Conservation (phyloP, 37 sponge, comb jelly and placozoan species). For the Spongilla lacustris region DNA sequence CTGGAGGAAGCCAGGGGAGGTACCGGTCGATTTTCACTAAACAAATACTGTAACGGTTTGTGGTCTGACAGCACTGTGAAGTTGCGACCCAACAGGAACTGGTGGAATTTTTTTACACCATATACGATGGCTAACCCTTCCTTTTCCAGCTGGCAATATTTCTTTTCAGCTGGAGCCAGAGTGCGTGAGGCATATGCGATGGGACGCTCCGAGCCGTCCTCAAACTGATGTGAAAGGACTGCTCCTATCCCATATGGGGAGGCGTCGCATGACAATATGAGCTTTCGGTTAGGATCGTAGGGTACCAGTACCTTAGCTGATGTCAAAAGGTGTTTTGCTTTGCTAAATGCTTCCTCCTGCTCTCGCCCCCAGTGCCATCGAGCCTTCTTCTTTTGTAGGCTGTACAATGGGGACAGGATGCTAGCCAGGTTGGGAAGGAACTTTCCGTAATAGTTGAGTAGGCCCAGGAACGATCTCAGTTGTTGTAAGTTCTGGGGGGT, state of each 20-base stretch:
- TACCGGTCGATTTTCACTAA: conserved; percentile 2
- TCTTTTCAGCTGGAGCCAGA: conserved; percentile 3
- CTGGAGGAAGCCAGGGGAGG: conserved; percentile 37
- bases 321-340: not conserved
- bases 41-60: conserved; percentile 25
- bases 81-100: conserved; percentile 10
- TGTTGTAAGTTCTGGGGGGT: conserved; percentile 1
- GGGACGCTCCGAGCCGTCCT: conserved; percentile 19
- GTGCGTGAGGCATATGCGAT: not conserved
- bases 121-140: conserved; percentile 31
- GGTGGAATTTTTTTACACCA: conserved; percentile 35
- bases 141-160: conserved; percentile 15
- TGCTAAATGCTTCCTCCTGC: not conserved
- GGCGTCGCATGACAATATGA: conserved; percentile 35
- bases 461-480: conserved; percentile 10
- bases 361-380: not conserved
- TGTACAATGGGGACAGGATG: conserved; percentile 6
- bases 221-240: conserved; percentile 20
- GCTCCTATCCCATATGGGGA: conserved; percentile 33
- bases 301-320: conserved; percentile 11
- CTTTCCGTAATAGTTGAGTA: conserved; percentile 19
- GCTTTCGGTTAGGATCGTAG: not conserved
- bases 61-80: conserved; percentile 32
- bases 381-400: not conserved
- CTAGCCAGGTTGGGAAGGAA: conserved; percentile 6